Percentiles rank a stretch among this genome's conserved stretches.
These are phyloP conservation scores for Pseudococcus jackbeardsleyi DNA, from an alignment of 2,888 invertebrate genomes.

Conservation along the genomic window DNA sequence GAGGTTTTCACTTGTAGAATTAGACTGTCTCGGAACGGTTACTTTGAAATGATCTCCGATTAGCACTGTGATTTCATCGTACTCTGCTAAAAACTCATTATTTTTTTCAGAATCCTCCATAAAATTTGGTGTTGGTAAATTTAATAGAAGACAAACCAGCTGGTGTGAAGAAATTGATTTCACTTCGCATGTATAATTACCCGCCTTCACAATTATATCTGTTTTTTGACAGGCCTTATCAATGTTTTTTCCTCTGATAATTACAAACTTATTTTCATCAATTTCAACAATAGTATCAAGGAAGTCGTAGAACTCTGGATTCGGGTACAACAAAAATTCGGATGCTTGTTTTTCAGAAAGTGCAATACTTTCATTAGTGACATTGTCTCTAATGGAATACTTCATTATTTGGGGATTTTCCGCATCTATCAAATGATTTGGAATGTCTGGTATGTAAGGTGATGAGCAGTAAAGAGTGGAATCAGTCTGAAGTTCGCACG, in stretches of 20 bases:
- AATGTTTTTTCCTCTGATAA: not conserved
- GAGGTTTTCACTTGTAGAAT: no score
- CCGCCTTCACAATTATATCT: not conserved
- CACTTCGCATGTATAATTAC: not conserved
- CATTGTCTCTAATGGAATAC: constrained; percentile 79
- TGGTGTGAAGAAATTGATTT: not conserved
- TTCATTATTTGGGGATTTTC: constrained; percentile 86
- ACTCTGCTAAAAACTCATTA: not conserved
- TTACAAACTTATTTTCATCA: not conserved
- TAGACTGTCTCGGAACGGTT: not conserved
- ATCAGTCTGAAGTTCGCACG: constrained; percentile 77
- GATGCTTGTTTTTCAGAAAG: constrained; percentile 75
- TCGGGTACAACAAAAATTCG: constrained; percentile 68
- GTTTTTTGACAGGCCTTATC: not conserved
- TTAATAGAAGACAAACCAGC: not conserved
- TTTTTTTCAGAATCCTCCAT: not conserved
- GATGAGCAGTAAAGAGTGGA: constrained; percentile 86
- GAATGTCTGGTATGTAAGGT: constrained; percentile 81
- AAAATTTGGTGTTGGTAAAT: not conserved
- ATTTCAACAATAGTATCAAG: not conserved
- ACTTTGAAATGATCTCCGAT: not conserved
- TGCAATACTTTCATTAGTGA: constrained; percentile 81
- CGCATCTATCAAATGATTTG: constrained; percentile 76
- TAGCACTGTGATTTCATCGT: not conserved
- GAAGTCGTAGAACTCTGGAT: not conserved